These are phyloP conservation scores for Bradysia coprophila DNA, from an alignment of 1,140 invertebrate genomes.

Conservation along the genomic window DNA sequence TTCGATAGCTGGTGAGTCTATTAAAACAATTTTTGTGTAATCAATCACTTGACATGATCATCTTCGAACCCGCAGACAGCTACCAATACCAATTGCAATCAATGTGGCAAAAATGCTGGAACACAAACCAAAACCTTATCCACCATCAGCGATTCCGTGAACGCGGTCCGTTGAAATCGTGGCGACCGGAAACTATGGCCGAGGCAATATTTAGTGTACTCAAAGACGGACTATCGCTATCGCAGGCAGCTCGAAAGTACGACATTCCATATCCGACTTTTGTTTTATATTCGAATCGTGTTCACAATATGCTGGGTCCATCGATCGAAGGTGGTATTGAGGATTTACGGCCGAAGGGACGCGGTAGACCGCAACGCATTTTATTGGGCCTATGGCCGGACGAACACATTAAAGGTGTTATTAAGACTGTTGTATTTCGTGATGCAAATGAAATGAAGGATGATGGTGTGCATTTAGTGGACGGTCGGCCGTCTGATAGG, in stretches of 20 bases:
- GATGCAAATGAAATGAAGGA: slow-evolving; percentile 60
- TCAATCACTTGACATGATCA: too few species aligned
- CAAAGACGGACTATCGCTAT: slow-evolving; percentile 72
- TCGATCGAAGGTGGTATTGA: slow-evolving; percentile 70
- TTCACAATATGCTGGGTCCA: slow-evolving; percentile 84
- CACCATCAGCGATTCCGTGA: slow-evolving; percentile 81
- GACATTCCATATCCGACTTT: slow-evolving; percentile 89
- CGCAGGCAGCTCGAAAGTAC: slow-evolving; percentile 77
- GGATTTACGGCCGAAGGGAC: slow-evolving; percentile 74
- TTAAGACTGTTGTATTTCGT: slow-evolving; percentile 76
- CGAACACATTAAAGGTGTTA: slow-evolving; percentile 77
- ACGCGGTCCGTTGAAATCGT: slow-evolving; percentile 76
- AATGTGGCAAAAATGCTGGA: slow-evolving; percentile 91
- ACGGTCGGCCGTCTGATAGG: too few species aligned
- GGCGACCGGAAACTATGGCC: slow-evolving; percentile 85
- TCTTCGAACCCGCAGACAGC: slow-evolving; percentile 61
- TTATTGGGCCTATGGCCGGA: slow-evolving; percentile 80
- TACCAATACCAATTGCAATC: slow-evolving; percentile 86
- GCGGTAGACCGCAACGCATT: slow-evolving; percentile 74
- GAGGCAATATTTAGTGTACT: slow-evolving; percentile 82
- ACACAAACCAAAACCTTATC: slow-evolving; percentile 68
- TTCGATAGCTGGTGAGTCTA: background rate
- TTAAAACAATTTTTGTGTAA: background rate
- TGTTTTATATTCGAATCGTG: slow-evolving; percentile 81
- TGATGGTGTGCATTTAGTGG: slow-evolving; percentile 22